Conservation (phyloP, 1,140 invertebrate species). For the Atta texana region DNA sequence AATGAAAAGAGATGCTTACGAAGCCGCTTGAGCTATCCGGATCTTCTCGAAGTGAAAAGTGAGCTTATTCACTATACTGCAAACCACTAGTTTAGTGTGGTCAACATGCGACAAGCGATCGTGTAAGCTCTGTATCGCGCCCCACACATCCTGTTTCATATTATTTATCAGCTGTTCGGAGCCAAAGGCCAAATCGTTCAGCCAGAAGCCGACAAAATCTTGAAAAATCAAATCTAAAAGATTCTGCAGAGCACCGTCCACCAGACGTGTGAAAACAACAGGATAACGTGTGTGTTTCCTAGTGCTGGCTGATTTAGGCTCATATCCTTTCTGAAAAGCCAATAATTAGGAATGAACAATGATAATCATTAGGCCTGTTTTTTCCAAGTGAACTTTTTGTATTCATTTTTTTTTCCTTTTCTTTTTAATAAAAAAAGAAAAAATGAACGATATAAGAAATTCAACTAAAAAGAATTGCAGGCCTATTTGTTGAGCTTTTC, state of each 20-base stretch:
- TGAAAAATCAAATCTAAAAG: slow-evolving; percentile 92
- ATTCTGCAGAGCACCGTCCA: slow-evolving; percentile 94
- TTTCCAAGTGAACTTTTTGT: too few relatives aligned
- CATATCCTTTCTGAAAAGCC: slow-evolving; percentile 81
- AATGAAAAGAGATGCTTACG: slow-evolving; percentile 87
- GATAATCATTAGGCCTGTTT: neutral
- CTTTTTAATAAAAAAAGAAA: too few relatives aligned
- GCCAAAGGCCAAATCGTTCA: slow-evolving; percentile 89
- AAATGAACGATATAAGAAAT: too few relatives aligned
- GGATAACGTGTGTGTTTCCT: slow-evolving; percentile 87
- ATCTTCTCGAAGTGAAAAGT: slow-evolving; percentile 95
- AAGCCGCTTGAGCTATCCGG: slow-evolving; percentile 90
- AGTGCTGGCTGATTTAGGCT: slow-evolving; percentile 74
- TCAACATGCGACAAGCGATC: slow-evolving; percentile 91
- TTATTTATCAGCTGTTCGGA: slow-evolving; percentile 88
- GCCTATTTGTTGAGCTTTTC: too few relatives aligned
- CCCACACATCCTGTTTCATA: slow-evolving; percentile 94
- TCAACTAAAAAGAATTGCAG: too few relatives aligned
- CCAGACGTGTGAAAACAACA: slow-evolving; percentile 92
- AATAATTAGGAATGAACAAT: neutral
- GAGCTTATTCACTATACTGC: slow-evolving; percentile 92
- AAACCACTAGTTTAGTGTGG: slow-evolving; percentile 93
- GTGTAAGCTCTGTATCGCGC: slow-evolving; percentile 91
- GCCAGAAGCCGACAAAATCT: slow-evolving; percentile 93
- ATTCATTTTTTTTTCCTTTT: too few relatives aligned